Evolutionary conservation across 1,140 invertebrate species (phyloP).

Genomic region (Heliothis virescens): DNA sequence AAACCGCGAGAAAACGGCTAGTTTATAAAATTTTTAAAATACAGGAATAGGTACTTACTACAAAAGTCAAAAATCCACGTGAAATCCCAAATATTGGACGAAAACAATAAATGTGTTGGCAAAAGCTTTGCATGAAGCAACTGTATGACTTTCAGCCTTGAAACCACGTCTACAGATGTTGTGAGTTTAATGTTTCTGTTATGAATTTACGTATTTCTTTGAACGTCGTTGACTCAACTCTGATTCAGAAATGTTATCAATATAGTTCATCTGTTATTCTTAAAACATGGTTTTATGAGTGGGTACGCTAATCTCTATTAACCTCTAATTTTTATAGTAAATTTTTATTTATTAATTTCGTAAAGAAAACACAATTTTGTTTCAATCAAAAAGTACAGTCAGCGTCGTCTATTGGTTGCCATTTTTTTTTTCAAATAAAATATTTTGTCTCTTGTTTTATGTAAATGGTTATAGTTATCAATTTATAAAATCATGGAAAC

Average conservation of each 20-base stretch:
- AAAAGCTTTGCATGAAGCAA: neutral
- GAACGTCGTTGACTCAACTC: no score
- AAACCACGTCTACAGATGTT: no score
- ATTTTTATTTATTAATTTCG: neutral
- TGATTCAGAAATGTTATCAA: no score
- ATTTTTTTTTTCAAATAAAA: neutral
- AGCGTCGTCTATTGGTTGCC: slow-evolving; percentile 2
- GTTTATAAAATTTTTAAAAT: no score
- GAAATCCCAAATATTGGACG: neutral
- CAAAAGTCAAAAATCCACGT: neutral
- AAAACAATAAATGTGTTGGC: neutral
- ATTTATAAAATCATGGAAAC: neutral
- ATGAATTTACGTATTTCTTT: no score
- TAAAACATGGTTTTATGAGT: no score
- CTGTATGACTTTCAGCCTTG: no score
- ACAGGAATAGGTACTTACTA: neutral
- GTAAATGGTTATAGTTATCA: neutral
- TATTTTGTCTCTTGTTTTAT: neutral
- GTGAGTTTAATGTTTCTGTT: no score
- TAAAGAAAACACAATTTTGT: slow-evolving; percentile 25
- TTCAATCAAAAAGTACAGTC: slow-evolving; percentile 19
- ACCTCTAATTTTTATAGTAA: no score
- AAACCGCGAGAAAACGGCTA: no score
- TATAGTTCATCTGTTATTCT: no score
- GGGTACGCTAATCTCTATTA: no score